Percentiles rank a stretch among this genome's conserved stretches.
phyloP scores from a whole-genome alignment of 1,140 invertebrate genomes.

The Penaeus indicus region DNA sequence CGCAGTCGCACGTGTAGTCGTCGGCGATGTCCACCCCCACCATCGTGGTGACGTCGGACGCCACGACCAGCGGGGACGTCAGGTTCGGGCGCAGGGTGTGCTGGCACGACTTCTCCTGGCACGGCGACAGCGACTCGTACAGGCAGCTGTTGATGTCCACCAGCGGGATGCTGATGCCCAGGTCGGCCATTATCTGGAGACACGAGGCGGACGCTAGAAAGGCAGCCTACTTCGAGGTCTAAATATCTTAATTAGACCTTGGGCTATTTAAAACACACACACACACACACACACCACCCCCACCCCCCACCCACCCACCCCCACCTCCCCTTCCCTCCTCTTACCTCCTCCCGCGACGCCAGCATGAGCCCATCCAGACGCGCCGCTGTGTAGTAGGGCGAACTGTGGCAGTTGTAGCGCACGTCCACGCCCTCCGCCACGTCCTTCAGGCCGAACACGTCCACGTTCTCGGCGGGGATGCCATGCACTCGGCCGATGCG shows the following conservation, averaged over 20 bases:
- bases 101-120: constrained; percentile 16
- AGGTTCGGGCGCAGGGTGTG: constrained; percentile 26
- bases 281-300: no score
- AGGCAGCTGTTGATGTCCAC: constrained; percentile 89
- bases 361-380: constrained; percentile 85
- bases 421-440: constrained; percentile 80
- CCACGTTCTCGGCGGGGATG: constrained; percentile 84
- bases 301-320: no score
- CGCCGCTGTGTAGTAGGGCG: constrained; percentile 89
- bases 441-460: constrained; percentile 87
- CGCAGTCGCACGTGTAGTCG: constrained; percentile 89
- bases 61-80: constrained; percentile 85
- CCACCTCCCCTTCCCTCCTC: no score
- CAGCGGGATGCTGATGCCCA: constrained; percentile 83
- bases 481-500: constrained; percentile 78
- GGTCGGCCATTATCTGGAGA: constrained; percentile 76
- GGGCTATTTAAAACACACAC: no score
- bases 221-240: no score
- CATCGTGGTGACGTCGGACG: constrained; percentile 95
- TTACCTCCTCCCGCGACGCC: background rate
- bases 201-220: no score
- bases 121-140: constrained; percentile 56
- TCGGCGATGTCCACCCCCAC: constrained; percentile 91
- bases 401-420: constrained; percentile 90
- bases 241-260: no score